phyloP scores from a whole-genome alignment of 2,113 vertebrate genomes.

The Zosterops lateralis region DNA sequence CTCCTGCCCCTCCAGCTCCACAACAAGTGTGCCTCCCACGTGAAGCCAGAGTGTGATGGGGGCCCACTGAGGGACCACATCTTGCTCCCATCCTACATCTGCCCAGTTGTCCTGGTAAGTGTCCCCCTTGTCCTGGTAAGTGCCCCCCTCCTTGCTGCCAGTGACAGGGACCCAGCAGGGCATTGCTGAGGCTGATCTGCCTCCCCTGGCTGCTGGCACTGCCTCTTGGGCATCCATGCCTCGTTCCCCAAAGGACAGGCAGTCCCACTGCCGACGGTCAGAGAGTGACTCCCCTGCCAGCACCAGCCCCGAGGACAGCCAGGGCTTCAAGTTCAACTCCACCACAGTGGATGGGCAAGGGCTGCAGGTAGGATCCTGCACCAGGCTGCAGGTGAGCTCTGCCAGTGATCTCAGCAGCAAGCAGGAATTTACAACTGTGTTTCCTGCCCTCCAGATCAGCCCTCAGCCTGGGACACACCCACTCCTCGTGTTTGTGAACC shows the following conservation, averaged over 20 bases:
- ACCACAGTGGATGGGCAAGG: slow-evolving; percentile 81
- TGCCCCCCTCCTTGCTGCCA: background rate
- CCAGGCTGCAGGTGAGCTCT: accelerated
- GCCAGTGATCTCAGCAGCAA: accelerated
- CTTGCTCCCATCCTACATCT: slow-evolving; percentile 87
- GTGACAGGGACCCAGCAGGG: accelerated
- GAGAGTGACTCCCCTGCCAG: slow-evolving; percentile 81
- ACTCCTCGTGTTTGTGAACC: slow-evolving; percentile 91
- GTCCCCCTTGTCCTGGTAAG: background rate
- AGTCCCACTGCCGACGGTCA: slow-evolving; percentile 70
- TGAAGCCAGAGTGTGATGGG: slow-evolving; percentile 88
- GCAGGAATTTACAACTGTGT: accelerated
- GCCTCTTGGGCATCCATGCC: accelerated
- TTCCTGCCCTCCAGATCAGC: slow-evolving; percentile 81
- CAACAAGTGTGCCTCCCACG: slow-evolving; percentile 89
- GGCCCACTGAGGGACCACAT: slow-evolving; percentile 89
- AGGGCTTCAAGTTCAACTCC: slow-evolving; percentile 79
- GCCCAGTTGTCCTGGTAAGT: slow-evolving; percentile 85
- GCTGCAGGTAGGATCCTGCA: slow-evolving; percentile 70
- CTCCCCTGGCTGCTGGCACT: background rate
- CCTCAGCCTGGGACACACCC: slow-evolving; percentile 88
- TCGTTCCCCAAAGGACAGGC: slow-evolving; percentile 64
- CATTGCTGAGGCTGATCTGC: accelerated
- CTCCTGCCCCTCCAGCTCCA: slow-evolving; percentile 79
- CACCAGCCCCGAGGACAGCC: slow-evolving; percentile 80